phyloP scores from a whole-genome alignment of 2,797 vertebrate genomes.

The Lepidocolaptes lacrymiger region DNA sequence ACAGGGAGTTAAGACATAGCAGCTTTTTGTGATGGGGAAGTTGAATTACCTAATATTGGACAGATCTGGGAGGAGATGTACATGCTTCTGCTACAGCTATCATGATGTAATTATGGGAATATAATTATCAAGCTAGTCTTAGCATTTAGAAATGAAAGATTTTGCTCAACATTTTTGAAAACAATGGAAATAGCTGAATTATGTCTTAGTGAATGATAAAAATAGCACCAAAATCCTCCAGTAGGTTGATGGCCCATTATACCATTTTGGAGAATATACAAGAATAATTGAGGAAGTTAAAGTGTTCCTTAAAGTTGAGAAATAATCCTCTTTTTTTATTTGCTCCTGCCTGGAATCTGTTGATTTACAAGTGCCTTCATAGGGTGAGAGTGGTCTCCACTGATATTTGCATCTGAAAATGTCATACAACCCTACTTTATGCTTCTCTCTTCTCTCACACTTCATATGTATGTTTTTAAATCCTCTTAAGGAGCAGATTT shows the following conservation, averaged over 20 bases:
- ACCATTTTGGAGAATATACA: not conserved
- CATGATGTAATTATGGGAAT: not conserved
- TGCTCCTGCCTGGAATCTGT: not conserved
- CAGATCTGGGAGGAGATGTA: not conserved
- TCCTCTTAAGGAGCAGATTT: not conserved
- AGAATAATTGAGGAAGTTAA: not conserved
- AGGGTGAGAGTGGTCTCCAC: not conserved
- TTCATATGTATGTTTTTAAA: not conserved
- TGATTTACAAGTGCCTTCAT: not conserved
- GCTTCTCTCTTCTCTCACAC: not conserved
- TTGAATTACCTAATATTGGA: not conserved
- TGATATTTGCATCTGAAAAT: not conserved
- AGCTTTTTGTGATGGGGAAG: not conserved
- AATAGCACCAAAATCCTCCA: not conserved
- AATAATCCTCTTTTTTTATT: not conserved
- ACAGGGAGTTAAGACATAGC: not conserved
- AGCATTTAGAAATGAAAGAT: not conserved
- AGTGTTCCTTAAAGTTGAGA: not conserved
- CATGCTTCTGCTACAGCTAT: not conserved
- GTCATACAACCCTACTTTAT: not conserved
- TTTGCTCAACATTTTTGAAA: not conserved
- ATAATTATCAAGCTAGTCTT: not conserved
- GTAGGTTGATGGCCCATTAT: not conserved
- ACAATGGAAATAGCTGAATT: not conserved
- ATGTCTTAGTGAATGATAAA: not conserved